Percentiles rank a stretch among this genome's conserved stretches.
Conservation (phyloP, 1,140 invertebrate genomes). For the Solenopsis invicta region DNA sequence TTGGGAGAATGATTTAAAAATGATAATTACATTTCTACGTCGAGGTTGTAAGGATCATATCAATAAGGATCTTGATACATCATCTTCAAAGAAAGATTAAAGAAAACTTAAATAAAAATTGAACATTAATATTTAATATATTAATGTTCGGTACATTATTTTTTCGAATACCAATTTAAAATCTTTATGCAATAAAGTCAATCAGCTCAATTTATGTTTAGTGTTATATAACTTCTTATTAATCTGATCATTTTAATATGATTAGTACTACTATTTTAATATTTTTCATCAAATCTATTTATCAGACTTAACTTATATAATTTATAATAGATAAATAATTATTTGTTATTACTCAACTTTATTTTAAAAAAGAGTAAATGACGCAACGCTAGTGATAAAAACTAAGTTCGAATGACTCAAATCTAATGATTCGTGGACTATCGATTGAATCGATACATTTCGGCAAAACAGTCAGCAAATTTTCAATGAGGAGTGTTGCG, state of each 20-base stretch:
- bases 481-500: slow-evolving; percentile 7
- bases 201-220: background rate
- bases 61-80: background rate
- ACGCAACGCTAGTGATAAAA: background rate
- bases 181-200: background rate
- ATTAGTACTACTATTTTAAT: background rate
- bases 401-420: background rate
- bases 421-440: background rate
- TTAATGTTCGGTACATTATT: background rate
- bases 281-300: background rate
- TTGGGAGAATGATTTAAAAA: background rate
- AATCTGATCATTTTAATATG: background rate
- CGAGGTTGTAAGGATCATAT: background rate
- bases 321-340: background rate
- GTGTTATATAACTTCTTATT: background rate
- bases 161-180: background rate
- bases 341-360: background rate
- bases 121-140: background rate
- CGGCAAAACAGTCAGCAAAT: slow-evolving; percentile 12
- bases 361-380: background rate
- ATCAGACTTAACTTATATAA: background rate
- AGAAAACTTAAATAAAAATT: background rate
- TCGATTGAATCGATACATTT: background rate
- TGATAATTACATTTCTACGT: background rate
- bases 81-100: background rate